Evolutionary conservation across 2,888 invertebrate species (phyloP).

Genomic region (Brachycybe producta): DNA sequence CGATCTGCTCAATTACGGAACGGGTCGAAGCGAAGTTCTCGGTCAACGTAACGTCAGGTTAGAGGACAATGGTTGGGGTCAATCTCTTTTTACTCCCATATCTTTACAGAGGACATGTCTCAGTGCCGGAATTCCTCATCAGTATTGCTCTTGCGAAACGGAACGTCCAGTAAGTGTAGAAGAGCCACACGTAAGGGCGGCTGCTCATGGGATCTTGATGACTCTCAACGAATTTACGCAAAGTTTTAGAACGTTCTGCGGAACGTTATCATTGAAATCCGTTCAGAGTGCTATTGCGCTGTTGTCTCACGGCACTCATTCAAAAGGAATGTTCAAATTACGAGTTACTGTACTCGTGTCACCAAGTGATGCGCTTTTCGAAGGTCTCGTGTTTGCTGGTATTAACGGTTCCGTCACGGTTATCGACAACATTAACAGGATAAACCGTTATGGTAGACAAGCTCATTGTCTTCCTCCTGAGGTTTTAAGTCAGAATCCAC

Average conservation of each 20-base stretch:
- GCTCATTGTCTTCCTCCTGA: slow-evolving; percentile 31
- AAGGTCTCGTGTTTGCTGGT: slow-evolving; percentile 53
- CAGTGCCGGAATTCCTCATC: slow-evolving; percentile 59
- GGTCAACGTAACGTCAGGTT: background rate
- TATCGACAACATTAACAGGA: slow-evolving; percentile 46
- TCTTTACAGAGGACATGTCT: slow-evolving; percentile 58
- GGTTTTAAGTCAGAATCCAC: background rate
- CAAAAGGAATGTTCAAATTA: background rate
- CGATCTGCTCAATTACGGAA: slow-evolving; percentile 47
- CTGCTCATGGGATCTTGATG: slow-evolving; percentile 47
- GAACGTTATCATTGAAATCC: slow-evolving; percentile 45
- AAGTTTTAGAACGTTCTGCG: slow-evolving; percentile 43
- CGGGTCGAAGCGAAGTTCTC: background rate
- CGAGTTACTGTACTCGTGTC: slow-evolving; percentile 45
- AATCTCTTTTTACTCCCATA: slow-evolving; percentile 54
- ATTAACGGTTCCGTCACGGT: slow-evolving; percentile 35
- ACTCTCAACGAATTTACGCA: slow-evolving; percentile 51
- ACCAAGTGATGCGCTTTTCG: slow-evolving; percentile 62
- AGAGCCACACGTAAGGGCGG: slow-evolving; percentile 43
- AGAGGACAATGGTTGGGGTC: background rate
- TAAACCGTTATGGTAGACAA: slow-evolving; percentile 34
- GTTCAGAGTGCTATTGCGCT: slow-evolving; percentile 47
- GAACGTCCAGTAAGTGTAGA: slow-evolving; percentile 44
- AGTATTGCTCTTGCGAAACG: slow-evolving; percentile 79
- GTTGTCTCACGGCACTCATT: slow-evolving; percentile 42